phyloP scores from a whole-genome alignment of 1,140 invertebrate species.

The Pygmarrhopalites habei region DNA sequence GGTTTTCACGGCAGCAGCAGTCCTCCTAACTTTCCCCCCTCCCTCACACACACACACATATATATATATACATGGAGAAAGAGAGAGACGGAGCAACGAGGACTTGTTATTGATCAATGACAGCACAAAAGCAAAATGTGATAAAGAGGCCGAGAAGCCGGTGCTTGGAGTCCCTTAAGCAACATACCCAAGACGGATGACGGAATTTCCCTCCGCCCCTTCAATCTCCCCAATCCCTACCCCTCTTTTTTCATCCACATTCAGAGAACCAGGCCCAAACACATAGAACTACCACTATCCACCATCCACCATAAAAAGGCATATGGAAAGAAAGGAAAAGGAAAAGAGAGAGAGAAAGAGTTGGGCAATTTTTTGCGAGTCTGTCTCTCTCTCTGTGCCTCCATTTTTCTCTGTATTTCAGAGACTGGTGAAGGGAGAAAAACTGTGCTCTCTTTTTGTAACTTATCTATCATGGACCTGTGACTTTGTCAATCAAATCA shows the following conservation, averaged over 20 bases:
- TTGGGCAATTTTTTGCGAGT: background rate
- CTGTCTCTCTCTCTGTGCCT: too few relatives aligned
- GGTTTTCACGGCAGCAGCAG: too few relatives aligned
- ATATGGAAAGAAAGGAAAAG: background rate
- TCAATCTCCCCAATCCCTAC: background rate
- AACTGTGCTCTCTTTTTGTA: slow-evolving; percentile 4
- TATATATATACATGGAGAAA: background rate
- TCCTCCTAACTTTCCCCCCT: too few relatives aligned
- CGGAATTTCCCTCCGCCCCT: slow-evolving; percentile 16
- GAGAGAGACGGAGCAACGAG: too few relatives aligned
- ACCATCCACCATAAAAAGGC: background rate
- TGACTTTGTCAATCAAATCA: slow-evolving; percentile 5
- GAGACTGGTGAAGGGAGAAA: background rate
- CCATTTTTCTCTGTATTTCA: too few relatives aligned
- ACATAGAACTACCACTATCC: too few relatives aligned
- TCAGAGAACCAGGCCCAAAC: too few relatives aligned
- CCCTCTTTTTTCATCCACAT: background rate
- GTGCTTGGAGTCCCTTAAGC: slow-evolving; percentile 17
- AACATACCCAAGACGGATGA: slow-evolving; percentile 22
- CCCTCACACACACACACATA: background rate
- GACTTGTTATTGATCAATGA: slow-evolving; percentile 29
- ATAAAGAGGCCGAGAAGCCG: slow-evolving; percentile 16
- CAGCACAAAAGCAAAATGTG: slow-evolving; percentile 13
- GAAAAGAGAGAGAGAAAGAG: background rate
- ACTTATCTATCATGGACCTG: slow-evolving; percentile 3